Evolutionary conservation across 2,797 vertebrate genomes (phyloP), one percentile per base, ranked within the genome.

Genomic region (Bovichtus variegatus): DNA sequence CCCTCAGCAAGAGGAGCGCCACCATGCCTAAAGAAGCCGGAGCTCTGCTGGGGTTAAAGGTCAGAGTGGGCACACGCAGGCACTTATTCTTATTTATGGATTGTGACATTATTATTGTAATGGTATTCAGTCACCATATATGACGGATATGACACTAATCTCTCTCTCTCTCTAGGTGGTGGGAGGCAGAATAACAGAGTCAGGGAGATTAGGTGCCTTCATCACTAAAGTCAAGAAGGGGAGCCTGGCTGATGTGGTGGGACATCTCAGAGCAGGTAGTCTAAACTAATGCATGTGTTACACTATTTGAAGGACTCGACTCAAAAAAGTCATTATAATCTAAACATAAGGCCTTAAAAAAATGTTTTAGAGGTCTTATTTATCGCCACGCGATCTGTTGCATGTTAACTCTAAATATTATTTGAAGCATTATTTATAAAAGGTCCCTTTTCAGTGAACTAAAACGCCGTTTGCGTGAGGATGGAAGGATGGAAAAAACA

Each of bases 161-260:
- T 76, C 15, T 57, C 6, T 49, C 13, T 73, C 2, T 68, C 55
- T 71, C 5, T 38, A 99, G 98, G 97, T 99, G 87, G 97, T 99
- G 84, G 98, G 98, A 79, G 98, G 98, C 71, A 97, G 99, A 94
- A 95, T 99, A 93, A 99, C 97, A 55, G 98, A 99, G 93, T 93
- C 97, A 63, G 98, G 98, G 90, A 96, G 97, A 91, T 96, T 99
- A 76, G 97, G 98, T 94, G 98, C 98, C 95, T 99, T 99, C 94
- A 99, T 99, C 97, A 99, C 97, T 92, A 99, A 99, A 97, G 98
- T 99, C 81, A 99, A 99, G 95, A 99, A 98, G 91, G 98, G 98
- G 85, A 99, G 98, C 91, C 96, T 99, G 82, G 98, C 98, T 29
- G 98, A 99, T 73, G 96, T 99, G 78, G 97, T 99, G 84, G 98